Conservation (phyloP, 2,888 invertebrate species). For the Caenorhabditis wallacei region DNA sequence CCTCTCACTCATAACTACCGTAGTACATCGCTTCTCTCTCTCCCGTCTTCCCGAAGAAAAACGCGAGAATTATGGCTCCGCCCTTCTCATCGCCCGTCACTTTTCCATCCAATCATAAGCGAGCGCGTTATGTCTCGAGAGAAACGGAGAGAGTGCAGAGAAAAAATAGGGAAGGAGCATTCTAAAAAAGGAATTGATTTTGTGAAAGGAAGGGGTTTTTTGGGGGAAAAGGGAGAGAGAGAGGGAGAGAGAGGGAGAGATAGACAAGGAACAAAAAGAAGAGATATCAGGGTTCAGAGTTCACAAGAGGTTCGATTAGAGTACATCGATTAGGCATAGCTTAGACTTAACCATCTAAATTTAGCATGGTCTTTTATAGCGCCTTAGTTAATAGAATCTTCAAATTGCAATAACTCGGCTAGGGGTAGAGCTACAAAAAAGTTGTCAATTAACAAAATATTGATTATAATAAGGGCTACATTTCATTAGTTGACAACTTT, state of each 20-base stretch:
- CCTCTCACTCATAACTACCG: background rate
- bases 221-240: conserved; percentile 24
- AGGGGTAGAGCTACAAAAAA: too few relatives aligned
- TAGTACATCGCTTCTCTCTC: background rate
- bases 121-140: conserved; percentile 16
- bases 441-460: too few relatives aligned
- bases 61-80: conserved; percentile 24
- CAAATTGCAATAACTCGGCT: too few relatives aligned
- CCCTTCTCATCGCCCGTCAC: conserved; percentile 45
- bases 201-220: background rate
- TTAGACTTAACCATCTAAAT: too few relatives aligned
- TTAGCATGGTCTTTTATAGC: too few relatives aligned
- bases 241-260: conserved; percentile 24
- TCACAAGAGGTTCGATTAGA: too few relatives aligned
- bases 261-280: background rate
- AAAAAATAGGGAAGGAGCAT: background rate
- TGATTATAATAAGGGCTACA: too few relatives aligned
- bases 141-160: conserved; percentile 2
- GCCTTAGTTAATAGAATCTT: too few relatives aligned
- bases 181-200: background rate
- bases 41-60: background rate
- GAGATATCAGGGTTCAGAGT: background rate
- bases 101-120: conserved; percentile 67
- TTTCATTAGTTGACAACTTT: too few relatives aligned
- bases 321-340: too few relatives aligned